A percentile compares a stretch with the other conserved stretches of the same genome.
Evolutionary conservation across 2,797 vertebrate genomes (phyloP).

Genomic region (Anolis apletophallus): DNA sequence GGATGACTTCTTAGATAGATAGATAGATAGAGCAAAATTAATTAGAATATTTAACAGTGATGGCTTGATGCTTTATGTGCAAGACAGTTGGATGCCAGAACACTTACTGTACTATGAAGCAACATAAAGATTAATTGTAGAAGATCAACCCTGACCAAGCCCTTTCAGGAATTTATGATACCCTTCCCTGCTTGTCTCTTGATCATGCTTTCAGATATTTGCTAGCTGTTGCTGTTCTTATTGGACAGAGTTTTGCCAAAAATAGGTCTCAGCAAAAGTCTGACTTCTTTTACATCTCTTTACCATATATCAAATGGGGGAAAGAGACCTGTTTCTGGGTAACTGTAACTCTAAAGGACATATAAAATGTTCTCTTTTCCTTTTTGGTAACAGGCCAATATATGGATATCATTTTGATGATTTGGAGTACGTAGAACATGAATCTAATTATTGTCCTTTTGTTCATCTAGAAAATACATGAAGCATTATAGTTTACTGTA

Average conservation of each 20-base stretch:
- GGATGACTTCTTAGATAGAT: too few relatives aligned
- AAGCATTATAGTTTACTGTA: background rate
- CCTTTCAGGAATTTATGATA: background rate
- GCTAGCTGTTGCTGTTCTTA: slow-evolving; percentile 1
- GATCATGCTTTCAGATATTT: slow-evolving; percentile 10
- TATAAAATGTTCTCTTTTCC: background rate
- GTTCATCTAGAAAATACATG: background rate
- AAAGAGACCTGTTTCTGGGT: background rate
- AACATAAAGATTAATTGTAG: background rate
- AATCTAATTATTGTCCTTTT: background rate
- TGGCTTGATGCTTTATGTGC: too few relatives aligned
- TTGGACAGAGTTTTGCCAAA: slow-evolving; percentile 7
- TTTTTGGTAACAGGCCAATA: background rate
- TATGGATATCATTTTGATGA: background rate
- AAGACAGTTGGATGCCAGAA: too few relatives aligned
- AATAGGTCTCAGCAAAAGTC: background rate
- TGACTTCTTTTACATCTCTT: background rate
- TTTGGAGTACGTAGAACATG: background rate
- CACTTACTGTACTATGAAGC: background rate
- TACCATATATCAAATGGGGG: background rate
- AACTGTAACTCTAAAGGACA: background rate
- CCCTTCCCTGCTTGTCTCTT: background rate
- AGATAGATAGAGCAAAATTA: too few relatives aligned
- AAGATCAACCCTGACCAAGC: too few relatives aligned
- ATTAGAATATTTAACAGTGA: too few relatives aligned